phyloP scores from a whole-genome alignment of 2,797 vertebrate genomes.

The Setipinna tenuifilis region DNA sequence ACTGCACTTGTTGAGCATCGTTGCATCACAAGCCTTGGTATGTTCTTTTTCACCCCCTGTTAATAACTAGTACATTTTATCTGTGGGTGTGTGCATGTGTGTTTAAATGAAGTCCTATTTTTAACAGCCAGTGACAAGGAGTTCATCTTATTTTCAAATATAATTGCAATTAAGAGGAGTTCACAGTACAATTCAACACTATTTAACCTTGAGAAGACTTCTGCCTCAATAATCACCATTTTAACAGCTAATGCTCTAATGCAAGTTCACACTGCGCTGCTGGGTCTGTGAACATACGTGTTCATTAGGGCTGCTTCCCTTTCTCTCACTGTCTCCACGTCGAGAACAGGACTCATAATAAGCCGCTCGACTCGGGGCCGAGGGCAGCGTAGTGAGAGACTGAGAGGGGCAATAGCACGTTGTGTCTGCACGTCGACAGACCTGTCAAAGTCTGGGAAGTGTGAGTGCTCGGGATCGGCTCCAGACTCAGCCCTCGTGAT shows the following conservation, averaged over 20 bases:
- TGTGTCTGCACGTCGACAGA: conserved; percentile 49
- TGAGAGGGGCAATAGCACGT: conserved; percentile 54
- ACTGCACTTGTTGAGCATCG: conserved; percentile 14
- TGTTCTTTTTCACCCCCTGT: background rate
- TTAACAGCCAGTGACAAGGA: conserved; percentile 46
- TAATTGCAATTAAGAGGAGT: conserved; percentile 66
- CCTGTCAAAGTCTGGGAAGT: conserved; percentile 43
- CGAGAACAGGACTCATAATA: conserved; percentile 45
- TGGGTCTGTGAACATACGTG: conserved; percentile 57
- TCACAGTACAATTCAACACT: conserved; percentile 62
- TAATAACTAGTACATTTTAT: background rate
- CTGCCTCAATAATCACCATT: conserved; percentile 62
- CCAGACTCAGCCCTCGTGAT: conserved; percentile 23
- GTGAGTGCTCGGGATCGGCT: conserved; percentile 15
- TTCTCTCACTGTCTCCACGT: conserved; percentile 37
- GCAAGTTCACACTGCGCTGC: conserved; percentile 60
- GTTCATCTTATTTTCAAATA: conserved; percentile 57
- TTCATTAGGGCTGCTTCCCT: conserved; percentile 62
- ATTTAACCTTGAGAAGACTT: conserved; percentile 65
- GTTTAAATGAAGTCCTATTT: conserved; percentile 42
- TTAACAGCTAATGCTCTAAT: conserved; percentile 65
- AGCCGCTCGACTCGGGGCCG: conserved; percentile 46
- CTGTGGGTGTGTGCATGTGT: background rate
- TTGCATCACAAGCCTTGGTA: background rate
- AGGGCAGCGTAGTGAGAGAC: conserved; percentile 56